phyloP scores from a whole-genome alignment of 2,797 vertebrate species.

The Galaxias olidus region DNA sequence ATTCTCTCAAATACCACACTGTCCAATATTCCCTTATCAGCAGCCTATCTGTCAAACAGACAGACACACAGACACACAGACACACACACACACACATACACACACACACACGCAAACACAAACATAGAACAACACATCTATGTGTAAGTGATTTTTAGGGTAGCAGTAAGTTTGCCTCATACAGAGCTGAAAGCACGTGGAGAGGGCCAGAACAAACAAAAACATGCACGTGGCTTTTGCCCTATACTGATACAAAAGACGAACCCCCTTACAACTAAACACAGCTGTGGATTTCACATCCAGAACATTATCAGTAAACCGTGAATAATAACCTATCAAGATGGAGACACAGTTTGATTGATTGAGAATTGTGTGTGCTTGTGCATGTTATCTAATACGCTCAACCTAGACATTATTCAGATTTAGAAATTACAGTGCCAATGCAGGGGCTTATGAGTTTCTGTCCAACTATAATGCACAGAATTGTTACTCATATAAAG shows the following conservation, averaged over 20 bases:
- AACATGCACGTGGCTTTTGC: not conserved
- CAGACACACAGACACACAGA: not conserved
- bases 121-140: too few relatives aligned
- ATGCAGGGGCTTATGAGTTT: not conserved
- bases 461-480: too few relatives aligned
- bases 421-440: not conserved
- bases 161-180: not conserved
- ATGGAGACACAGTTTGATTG: not conserved
- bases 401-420: too few relatives aligned
- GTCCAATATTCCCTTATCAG: constrained; percentile 1
- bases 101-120: too few relatives aligned
- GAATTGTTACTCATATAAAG: too few relatives aligned
- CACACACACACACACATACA: not conserved
- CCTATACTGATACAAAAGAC: not conserved
- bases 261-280: not conserved
- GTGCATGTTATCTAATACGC: not conserved
- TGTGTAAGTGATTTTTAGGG: not conserved
- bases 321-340: not conserved
- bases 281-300: not conserved
- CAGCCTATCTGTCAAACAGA: not conserved
- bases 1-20: not conserved
- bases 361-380: not conserved
- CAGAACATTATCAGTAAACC: too few relatives aligned
- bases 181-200: not conserved
- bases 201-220: not conserved